phyloP scores from a whole-genome alignment of 2,888 invertebrate genomes.

The Creontiades dilutus region DNA sequence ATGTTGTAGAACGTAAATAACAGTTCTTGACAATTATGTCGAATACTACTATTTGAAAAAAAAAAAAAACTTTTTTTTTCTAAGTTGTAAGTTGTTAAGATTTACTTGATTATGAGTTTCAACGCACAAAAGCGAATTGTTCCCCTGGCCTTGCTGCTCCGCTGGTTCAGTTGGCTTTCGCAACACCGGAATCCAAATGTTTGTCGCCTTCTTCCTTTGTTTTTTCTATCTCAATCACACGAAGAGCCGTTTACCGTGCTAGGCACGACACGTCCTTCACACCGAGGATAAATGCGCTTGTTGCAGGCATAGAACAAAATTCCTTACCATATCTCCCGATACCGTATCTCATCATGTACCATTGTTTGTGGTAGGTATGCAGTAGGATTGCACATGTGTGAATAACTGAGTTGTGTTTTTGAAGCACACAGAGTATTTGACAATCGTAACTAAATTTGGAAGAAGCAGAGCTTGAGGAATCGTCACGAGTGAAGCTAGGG shows the following conservation, averaged over 20 bases:
- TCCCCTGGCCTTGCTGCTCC: slow-evolving; percentile 8
- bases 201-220: slow-evolving; percentile 45
- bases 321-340: too few species aligned
- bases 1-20: not conserved
- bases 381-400: too few species aligned
- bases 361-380: too few species aligned
- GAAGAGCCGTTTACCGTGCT: slow-evolving; percentile 9
- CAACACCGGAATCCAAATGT: slow-evolving; percentile 53
- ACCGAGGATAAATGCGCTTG: not conserved
- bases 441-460: too few species aligned
- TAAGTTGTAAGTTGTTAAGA: not conserved
- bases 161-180: slow-evolving; percentile 7
- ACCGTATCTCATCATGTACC: too few species aligned
- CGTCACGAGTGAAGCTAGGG: too few species aligned
- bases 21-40: not conserved
- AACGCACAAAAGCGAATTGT: not conserved
- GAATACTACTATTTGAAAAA: too few species aligned
- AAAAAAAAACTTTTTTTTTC: too few species aligned
- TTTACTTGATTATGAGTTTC: too few species aligned
- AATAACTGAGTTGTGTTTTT: too few species aligned
- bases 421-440: too few species aligned
- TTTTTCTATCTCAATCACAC: slow-evolving; percentile 12
- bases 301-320: not conserved
- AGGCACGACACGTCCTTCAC: slow-evolving; percentile 19
- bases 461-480: too few species aligned